Base-by-base conservation (phyloP, 2,797 vertebrate species). In the Mycteria americana region DNA sequence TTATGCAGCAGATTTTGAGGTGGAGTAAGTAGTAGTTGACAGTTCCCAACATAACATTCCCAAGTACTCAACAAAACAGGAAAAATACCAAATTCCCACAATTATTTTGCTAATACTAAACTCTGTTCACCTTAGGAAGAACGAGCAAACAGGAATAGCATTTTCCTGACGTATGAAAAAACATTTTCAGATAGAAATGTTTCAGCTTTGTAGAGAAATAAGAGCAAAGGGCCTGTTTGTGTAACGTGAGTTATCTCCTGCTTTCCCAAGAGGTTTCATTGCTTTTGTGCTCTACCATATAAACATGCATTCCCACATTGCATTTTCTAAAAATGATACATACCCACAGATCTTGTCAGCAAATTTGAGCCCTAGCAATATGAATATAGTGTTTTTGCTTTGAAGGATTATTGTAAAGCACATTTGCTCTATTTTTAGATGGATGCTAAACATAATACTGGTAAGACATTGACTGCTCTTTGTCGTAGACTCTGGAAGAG, bases 71-170 rank as follows among this genome's bases (percentile, higher is more conserved):
- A 77, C 50, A 70, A 89, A 95, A 92, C 0, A 39, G 68, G 65
- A 93, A 92, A 96, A 95, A 95, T 87, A 80, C 13, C 28, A 10
- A 77, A 95, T 85, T 92, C 89, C 87, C 82, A 78, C 75, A 81
- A 69, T 93, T 92, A 94, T 83, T 94, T 93, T 88, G 57, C 45
- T 95, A 94, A 48, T 85, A 51, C 57, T 95, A 75, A 93, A 70
- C 68, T 93, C 25, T 35, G 5, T 57, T 83, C 88, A 67, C 72
- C 63, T 95, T 94, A 57, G n/a, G 45, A 89, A 88, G 84, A 82
- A 41, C 3, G 4, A 92, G 28, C 77, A 95, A 95, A 88, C 56
- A 81, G 81, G 81, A 95, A 72, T 19, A 90, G 59, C 54, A 25
- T 88, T 94, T 95, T 92, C 85, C 60, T 93, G 74, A 67, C 2